A percentile compares a stretch with the other conserved stretches of the same genome.
Evolutionary conservation across 2,113 vertebrate genomes (phyloP).

Genomic region (Melanotaenia duboulayi): DNA sequence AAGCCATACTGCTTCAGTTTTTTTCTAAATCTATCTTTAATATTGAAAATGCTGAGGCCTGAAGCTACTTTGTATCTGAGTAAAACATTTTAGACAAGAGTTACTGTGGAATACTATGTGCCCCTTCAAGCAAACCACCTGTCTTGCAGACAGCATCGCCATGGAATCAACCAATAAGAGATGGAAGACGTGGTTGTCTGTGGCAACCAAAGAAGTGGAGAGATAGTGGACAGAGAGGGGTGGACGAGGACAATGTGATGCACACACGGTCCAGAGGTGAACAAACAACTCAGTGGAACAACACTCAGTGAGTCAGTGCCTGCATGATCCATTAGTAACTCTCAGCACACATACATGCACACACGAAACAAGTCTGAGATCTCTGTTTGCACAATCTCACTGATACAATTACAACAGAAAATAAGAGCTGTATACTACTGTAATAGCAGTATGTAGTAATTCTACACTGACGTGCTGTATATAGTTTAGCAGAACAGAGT

Average conservation of each 20-base stretch:
- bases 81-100: background rate
- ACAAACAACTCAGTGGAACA: constrained; percentile 80
- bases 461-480: background rate
- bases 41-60: background rate
- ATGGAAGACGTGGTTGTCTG: constrained; percentile 75
- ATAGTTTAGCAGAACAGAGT: constrained; percentile 3
- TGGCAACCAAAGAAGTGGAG: constrained; percentile 63
- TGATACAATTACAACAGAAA: constrained; percentile 27
- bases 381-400: constrained; percentile 36
- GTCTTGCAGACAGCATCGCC: constrained; percentile 57
- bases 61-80: background rate
- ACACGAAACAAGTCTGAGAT: constrained; percentile 35
- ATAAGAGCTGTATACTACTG: background rate
- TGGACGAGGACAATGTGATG: constrained; percentile 39
- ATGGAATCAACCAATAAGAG: constrained; percentile 70
- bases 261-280: constrained; percentile 51
- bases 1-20: too few relatives aligned
- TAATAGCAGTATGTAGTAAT: background rate
- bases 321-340: constrained; percentile 78
- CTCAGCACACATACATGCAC: constrained; percentile 46
- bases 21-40: background rate
- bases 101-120: background rate
- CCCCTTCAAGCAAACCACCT: constrained; percentile 17
- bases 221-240: constrained; percentile 34
- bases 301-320: constrained; percentile 71